Evolutionary conservation across 2,797 vertebrate species (phyloP).

Genomic region (Coregonus ussuriensis): DNA sequence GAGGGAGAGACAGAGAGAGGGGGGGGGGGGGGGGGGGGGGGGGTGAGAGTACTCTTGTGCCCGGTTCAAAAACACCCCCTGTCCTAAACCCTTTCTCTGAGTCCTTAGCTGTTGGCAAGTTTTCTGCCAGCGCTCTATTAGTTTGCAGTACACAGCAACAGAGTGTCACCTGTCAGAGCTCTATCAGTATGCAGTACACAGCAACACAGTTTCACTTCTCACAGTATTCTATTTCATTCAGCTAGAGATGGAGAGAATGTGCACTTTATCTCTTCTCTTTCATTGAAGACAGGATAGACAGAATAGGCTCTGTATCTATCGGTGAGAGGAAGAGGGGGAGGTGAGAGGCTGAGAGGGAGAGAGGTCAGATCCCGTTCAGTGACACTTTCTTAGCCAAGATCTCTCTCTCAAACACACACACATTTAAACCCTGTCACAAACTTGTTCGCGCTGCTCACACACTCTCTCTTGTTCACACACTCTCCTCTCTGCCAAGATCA

Average conservation of each 20-base stretch:
- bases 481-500: too few relatives aligned
- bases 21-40: too few relatives aligned
- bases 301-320: slow-evolving; percentile 30
- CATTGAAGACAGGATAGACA: background rate
- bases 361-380: slow-evolving; percentile 16
- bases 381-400: slow-evolving; percentile 35
- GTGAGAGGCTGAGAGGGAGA: background rate
- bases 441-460: too few relatives aligned
- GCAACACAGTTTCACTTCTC: background rate
- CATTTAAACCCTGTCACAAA: background rate
- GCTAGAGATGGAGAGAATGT: background rate
- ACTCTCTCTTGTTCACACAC: too few relatives aligned
- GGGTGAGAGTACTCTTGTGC: too few relatives aligned
- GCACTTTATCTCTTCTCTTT: slow-evolving; percentile 11
- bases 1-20: too few relatives aligned
- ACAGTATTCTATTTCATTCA: background rate
- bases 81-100: background rate
- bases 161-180: background rate
- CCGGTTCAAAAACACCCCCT: too few relatives aligned
- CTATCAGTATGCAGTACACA: slow-evolving; percentile 1
- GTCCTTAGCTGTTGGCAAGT: background rate
- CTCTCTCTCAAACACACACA: slow-evolving; percentile 4
- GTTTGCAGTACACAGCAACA: too few relatives aligned
- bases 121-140: background rate
- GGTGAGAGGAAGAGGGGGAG: slow-evolving; percentile 12